Conservation (phyloP, 2,888 invertebrate genomes). For the Conus canariensis region DNA sequence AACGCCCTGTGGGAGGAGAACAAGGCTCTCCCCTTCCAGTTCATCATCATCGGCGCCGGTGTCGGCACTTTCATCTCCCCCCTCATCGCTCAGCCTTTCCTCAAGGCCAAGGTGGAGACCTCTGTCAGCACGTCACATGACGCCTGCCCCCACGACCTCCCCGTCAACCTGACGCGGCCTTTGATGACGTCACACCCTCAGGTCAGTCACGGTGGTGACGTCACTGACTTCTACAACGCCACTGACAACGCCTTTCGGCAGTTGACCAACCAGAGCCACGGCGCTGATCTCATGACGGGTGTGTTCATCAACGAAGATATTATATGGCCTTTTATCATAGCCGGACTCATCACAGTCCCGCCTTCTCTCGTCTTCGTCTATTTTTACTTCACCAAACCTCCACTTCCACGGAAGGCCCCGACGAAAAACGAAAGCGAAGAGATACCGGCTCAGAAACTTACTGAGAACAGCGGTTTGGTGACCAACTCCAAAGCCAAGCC, state of each 20-base stretch:
- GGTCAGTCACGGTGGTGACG: background rate
- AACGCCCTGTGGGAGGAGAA: slow-evolving; percentile 39
- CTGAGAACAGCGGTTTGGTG: background rate
- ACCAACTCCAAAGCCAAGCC: background rate
- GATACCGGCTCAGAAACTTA: background rate
- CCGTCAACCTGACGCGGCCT: background rate
- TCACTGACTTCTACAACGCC: background rate
- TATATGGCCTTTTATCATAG: slow-evolving; percentile 45
- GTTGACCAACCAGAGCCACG: slow-evolving; percentile 14
- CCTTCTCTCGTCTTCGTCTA: slow-evolving; percentile 46
- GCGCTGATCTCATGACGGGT: background rate
- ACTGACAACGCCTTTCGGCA: background rate
- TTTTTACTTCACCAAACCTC: slow-evolving; percentile 30
- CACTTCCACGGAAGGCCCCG: background rate
- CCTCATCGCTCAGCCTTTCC: slow-evolving; percentile 50
- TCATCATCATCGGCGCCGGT: slow-evolving; percentile 44
- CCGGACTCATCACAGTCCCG: slow-evolving; percentile 37
- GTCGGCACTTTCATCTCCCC: slow-evolving; percentile 47
- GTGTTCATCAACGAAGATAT: slow-evolving; percentile 15
- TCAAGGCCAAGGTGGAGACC: background rate
- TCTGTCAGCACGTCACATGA: background rate
- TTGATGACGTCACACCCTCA: background rate
- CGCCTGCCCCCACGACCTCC: background rate
- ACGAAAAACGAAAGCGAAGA: too few relatives aligned
- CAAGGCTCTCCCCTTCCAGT: slow-evolving; percentile 46